Base-by-base conservation (phyloP, 2,888 invertebrate species). In the Thymelicus acteon region DNA sequence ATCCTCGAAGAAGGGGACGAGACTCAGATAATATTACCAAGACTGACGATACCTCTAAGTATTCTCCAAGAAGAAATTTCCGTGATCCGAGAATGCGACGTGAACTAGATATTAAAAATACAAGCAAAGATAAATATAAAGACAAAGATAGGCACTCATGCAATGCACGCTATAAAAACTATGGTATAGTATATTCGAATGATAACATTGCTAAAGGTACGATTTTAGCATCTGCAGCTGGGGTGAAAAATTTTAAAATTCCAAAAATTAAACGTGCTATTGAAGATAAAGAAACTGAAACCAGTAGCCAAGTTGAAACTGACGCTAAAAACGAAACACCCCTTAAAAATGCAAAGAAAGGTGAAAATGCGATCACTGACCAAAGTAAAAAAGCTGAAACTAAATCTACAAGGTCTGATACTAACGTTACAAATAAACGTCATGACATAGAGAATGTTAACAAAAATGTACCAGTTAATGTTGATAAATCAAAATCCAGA, bases 181-280 rank as follows among this genome's bases (percentile, higher is more conserved):
- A 83, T 72, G 93, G 92, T 13, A 91, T 92, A 62, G 85, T 90
- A 7, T 93, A 92, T 81, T 91, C 93, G 0, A 89, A 81, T 79
- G 92, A 91, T 67, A 92, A 90, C 73, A 91, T 92, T 72, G 88
- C 89, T 6, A 91, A 85, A 73, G 92, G 90, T 24, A 85, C 85
- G 47, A 87, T 90, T 73, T 83, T 92, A 73, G 84, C 88, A 57
- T 82, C 89, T 31, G 89, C 91, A 2, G 89, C 85, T 79, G 91
- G 91, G 49, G 92, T 93, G 0, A 92, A 89, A 82, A 94, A 93
- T 78, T 94, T 92, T 74, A 94, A 90, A 81, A 93, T 94, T 75
- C 93, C 94, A 0, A 94, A 94, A 85, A 90, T 93, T 57, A 93
- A 92, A 84, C 85, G 90, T 39, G 73, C 78, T 6, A 78, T 73